Evolutionary conservation across 2,888 invertebrate species (phyloP).

Genomic region (Antheraea yamamai): DNA sequence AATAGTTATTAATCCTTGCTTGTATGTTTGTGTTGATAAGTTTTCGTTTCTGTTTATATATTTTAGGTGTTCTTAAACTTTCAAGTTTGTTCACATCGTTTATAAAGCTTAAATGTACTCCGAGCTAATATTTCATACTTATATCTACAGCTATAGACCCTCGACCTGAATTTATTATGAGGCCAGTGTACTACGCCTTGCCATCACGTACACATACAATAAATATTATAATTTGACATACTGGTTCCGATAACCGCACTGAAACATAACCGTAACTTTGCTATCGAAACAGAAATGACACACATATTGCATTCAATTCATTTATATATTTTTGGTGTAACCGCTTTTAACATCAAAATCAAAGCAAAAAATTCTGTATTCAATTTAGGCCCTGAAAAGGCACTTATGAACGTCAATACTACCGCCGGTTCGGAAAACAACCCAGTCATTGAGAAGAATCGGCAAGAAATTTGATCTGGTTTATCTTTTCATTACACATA

Average conservation of each 20-base stretch:
- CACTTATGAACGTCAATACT: no score
- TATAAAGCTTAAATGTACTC: neutral
- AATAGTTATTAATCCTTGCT: neutral
- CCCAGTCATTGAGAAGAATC: no score
- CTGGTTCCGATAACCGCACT: constrained; percentile 49
- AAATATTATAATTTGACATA: constrained; percentile 66
- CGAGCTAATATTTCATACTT: constrained; percentile 21
- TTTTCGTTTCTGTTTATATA: neutral
- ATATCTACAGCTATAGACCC: constrained; percentile 25
- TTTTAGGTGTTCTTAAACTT: neutral
- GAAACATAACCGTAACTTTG: constrained; percentile 41
- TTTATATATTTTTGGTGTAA: neutral
- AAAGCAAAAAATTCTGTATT: no score
- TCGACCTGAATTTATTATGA: constrained; percentile 60
- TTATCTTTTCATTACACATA: no score
- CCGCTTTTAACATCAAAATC: neutral
- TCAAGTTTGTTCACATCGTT: neutral
- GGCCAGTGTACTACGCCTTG: constrained; percentile 37
- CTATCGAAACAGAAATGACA: constrained; percentile 32
- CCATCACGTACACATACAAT: constrained; percentile 60
- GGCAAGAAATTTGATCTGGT: no score
- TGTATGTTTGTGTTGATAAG: neutral
- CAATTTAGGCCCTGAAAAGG: no score
- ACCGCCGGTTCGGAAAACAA: no score
- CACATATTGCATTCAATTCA: constrained; percentile 19